Evolutionary conservation across 2,113 vertebrate species (phyloP), one percentile per base, ranked within the genome.

Genomic region (Pampusana beccarii): DNA sequence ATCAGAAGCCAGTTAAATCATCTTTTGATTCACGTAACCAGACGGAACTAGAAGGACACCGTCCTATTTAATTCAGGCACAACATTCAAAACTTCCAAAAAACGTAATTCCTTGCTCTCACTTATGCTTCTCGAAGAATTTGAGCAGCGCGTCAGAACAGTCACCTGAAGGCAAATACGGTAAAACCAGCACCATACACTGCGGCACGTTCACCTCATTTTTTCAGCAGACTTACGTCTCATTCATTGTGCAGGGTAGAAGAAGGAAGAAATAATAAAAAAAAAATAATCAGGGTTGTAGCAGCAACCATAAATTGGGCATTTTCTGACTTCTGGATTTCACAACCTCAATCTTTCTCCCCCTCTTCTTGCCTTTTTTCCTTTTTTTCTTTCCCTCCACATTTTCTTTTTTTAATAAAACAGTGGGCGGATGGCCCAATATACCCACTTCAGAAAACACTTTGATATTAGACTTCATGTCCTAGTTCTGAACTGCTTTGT

Each of bases 301-400:
- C 64, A 90, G 26, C 18, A 91, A 72, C 19, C 40, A 70, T 26
- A 87, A 86, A 61, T 48, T 24, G 71, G 40, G 51, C 11, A 62
- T 85, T 94, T 91, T 42, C 44, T 33, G 16, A 83, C 72, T 86
- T 85, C 23, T 36, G 38, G 53, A 75, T 46, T 65, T 51, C 10
- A 5, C 17, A 89, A 38, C 24, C 33, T 84, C 60, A 77, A 16
- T 78, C 38, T 38, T 75, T 34, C 18, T 29, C 21, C 4, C 5
- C 2, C 0, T 5, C 1, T 4, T 17, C 8, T 9, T 28, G 16
- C 14, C 19, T 13, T 16, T 6, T 2, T 50, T 42, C 16, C 33
- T 11, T 20, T 29, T 26, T 11, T 13, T 36, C 25, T 13, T 38
- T 75, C 29, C 42, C 44, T 44, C 42, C 42, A 42, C 42, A 17